Evolutionary conservation across 2,113 vertebrate species (phyloP).

Genomic region (Pygoscelis antarcticus): DNA sequence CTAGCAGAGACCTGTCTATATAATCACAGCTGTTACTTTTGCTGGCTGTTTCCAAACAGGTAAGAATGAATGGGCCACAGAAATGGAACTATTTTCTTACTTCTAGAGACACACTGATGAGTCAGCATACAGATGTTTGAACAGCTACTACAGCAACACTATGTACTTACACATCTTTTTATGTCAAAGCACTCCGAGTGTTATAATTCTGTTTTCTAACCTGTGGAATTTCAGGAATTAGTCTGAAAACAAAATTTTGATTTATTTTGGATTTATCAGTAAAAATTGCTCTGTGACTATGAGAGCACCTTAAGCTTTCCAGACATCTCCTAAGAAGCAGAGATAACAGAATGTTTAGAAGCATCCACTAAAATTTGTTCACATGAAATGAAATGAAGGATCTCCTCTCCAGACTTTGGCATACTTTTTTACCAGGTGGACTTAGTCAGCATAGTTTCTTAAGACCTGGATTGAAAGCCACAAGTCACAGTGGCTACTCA

Average conservation of each 20-base stretch:
- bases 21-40: background rate
- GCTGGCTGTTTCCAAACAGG: background rate
- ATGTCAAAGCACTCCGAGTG: background rate
- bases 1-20: background rate
- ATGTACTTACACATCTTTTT: background rate
- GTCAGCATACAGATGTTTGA: background rate
- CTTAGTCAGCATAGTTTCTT: background rate
- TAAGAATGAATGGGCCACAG: background rate
- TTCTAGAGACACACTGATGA: background rate
- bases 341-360: background rate
- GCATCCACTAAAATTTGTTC: background rate
- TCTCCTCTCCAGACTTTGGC: background rate
- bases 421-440: background rate
- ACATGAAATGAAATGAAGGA: background rate
- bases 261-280: background rate
- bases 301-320: background rate
- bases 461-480: background rate
- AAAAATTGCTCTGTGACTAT: background rate
- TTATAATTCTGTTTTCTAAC: background rate
- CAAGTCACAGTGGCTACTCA: background rate
- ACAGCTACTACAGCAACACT: background rate
- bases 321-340: background rate
- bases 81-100: background rate
- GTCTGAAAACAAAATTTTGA: background rate
- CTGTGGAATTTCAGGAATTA: background rate